Percentiles rank a stretch among this genome's conserved stretches.
Conservation (phyloP, 2,113 vertebrate species). For the Argyrosomus japonicus region DNA sequence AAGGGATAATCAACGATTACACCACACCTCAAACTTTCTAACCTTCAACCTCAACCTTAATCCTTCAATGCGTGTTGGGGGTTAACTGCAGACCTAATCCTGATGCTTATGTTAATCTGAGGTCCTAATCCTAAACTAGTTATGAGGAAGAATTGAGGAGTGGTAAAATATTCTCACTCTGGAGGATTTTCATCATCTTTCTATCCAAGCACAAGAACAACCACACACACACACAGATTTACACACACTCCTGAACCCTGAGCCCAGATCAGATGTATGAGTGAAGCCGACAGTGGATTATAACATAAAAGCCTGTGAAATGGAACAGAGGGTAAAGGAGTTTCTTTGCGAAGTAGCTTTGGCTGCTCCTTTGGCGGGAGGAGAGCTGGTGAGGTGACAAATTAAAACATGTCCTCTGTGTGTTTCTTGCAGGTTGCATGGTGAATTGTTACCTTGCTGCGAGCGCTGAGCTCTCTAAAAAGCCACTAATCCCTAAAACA, state of each 20-base stretch:
- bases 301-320: conserved; percentile 54
- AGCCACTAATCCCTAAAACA: conserved; percentile 55
- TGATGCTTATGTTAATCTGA: conserved; percentile 14
- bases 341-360: conserved; percentile 24
- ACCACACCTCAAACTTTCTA: no score
- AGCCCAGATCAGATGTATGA: conserved; percentile 44
- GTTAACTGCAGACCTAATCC: conserved; percentile 21
- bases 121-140: conserved; percentile 29
- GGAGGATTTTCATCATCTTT: conserved; percentile 1
- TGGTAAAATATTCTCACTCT: neutral
- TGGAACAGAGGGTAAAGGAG: conserved; percentile 30
- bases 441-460: conserved; percentile 46
- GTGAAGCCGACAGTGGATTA: conserved; percentile 46
- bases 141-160: neutral
- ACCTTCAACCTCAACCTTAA: neutral
- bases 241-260: conserved; percentile 37
- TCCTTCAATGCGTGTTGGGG: neutral
- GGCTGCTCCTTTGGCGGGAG: conserved; percentile 8
- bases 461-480: conserved; percentile 42
- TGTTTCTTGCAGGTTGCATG: conserved; percentile 38
- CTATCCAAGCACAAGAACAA: neutral
- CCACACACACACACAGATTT: neutral
- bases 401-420: conserved; percentile 64
- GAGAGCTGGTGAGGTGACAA: conserved; percentile 53
- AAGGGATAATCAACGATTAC: no score